Evolutionary conservation across 30 jellyfish, hydroid and myxozoan genomes (phyloP).

Genomic region (Turritopsis rubra): DNA sequence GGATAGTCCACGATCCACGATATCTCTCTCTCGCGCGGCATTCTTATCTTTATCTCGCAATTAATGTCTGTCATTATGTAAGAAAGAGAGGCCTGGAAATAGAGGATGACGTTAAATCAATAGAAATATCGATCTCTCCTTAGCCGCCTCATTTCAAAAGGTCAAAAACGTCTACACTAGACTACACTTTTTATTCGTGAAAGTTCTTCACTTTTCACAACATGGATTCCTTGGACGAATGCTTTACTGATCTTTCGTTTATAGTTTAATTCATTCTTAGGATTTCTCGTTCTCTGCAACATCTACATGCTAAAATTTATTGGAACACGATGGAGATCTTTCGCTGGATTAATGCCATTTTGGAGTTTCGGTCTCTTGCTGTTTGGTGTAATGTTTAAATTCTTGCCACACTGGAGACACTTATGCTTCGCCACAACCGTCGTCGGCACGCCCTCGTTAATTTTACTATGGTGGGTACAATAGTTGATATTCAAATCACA

Average conservation of each 20-base stretch:
- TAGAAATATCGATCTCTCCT: too few relatives aligned
- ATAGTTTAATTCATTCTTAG: background rate
- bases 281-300: conserved; percentile 16
- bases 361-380: conserved; percentile 39
- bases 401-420: conserved; percentile 41
- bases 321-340: conserved; percentile 41
- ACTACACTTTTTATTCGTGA: too few relatives aligned
- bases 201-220: too few relatives aligned
- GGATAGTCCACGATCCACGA: too few relatives aligned
- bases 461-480: conserved; percentile 10
- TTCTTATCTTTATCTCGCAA: too few relatives aligned
- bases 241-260: background rate
- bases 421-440: conserved; percentile 25
- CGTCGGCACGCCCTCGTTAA: background rate
- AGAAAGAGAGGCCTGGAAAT: too few relatives aligned
- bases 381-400: conserved; percentile 25
- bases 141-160: too few relatives aligned
- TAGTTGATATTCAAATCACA: background rate
- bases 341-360: conserved; percentile 8
- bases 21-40: too few relatives aligned
- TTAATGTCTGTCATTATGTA: too few relatives aligned
- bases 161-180: too few relatives aligned
- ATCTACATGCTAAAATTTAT: conserved; percentile 25
- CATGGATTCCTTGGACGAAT: too few relatives aligned
- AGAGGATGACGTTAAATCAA: too few relatives aligned